Percentiles rank a stretch among this genome's conserved stretches.
Evolutionary conservation across 2,888 invertebrate species (phyloP).

Genomic region (Eupithecia abbreviata): DNA sequence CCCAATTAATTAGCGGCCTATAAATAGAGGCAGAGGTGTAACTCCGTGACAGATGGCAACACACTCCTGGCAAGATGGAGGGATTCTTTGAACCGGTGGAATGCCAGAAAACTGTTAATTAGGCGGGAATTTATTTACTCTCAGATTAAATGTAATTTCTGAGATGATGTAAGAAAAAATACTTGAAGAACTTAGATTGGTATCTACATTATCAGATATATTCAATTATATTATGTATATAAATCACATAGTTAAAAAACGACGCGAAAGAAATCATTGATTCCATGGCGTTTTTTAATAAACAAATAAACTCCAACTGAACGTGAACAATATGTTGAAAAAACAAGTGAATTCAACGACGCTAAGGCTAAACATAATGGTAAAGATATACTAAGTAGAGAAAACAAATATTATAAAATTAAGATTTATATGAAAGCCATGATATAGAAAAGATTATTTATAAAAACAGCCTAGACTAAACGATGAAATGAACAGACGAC

Average conservation of each 20-base stretch:
- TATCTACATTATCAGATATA: neutral
- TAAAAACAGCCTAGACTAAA: neutral
- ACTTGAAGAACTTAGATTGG: neutral
- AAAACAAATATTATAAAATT: neutral
- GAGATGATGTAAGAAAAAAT: neutral
- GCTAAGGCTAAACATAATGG: neutral
- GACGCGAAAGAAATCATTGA: neutral
- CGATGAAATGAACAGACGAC: neutral
- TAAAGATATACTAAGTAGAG: neutral
- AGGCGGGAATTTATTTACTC: slow-evolving; percentile 70
- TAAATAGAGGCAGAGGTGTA: slow-evolving; percentile 74
- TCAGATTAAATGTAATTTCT: slow-evolving; percentile 22
- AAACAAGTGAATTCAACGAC: neutral
- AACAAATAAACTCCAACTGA: neutral
- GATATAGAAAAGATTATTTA: neutral
- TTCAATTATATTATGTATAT: neutral
- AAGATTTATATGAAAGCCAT: neutral
- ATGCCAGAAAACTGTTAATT: slow-evolving; percentile 73
- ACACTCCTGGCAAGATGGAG: slow-evolving; percentile 67
- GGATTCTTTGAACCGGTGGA: slow-evolving; percentile 67
- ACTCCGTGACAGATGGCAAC: slow-evolving; percentile 77
- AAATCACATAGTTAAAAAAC: neutral
- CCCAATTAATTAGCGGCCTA: slow-evolving; percentile 75
- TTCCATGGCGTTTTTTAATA: neutral
- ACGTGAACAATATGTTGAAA: neutral